phyloP scores from a whole-genome alignment of 2,113 vertebrate species.

The Ascaphus truei region DNA sequence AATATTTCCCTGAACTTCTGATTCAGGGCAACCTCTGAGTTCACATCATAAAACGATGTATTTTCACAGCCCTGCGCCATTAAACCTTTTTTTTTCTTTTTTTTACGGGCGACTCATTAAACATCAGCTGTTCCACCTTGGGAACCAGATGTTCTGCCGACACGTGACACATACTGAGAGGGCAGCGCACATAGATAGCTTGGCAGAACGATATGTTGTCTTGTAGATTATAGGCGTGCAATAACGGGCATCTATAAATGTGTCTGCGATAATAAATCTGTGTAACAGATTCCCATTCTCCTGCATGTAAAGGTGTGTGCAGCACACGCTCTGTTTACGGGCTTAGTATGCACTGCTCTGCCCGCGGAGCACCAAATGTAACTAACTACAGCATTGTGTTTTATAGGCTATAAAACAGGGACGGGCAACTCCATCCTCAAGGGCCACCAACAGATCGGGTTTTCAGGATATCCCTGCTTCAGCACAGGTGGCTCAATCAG shows the following conservation, averaged over 20 bases:
- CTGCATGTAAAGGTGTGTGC: too few relatives aligned
- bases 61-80: constrained; percentile 29
- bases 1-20: not conserved
- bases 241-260: constrained; percentile 33
- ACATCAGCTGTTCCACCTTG: constrained; percentile 37
- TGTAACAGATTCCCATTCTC: constrained; percentile 8
- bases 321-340: too few relatives aligned
- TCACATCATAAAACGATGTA: constrained; percentile 22
- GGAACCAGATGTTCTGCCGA: constrained; percentile 30
- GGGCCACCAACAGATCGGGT: too few relatives aligned
- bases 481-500: too few relatives aligned
- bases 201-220: constrained; percentile 38
- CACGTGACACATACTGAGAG: constrained; percentile 24
- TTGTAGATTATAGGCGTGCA: constrained; percentile 35
- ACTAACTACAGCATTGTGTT: too few relatives aligned
- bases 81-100: constrained; percentile 14
- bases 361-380: too few relatives aligned
- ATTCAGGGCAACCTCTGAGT: constrained; percentile 8
- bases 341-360: too few relatives aligned
- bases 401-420: too few relatives aligned
- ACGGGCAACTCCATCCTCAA: too few relatives aligned
- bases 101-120: constrained; percentile 36
- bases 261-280: constrained; percentile 33
- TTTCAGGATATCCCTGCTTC: too few relatives aligned
- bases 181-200: constrained; percentile 17